Evolutionary conservation across 2,113 vertebrate species (phyloP), one percentile per base, ranked within the genome.

Genomic region (Dolichotis patagonum): DNA sequence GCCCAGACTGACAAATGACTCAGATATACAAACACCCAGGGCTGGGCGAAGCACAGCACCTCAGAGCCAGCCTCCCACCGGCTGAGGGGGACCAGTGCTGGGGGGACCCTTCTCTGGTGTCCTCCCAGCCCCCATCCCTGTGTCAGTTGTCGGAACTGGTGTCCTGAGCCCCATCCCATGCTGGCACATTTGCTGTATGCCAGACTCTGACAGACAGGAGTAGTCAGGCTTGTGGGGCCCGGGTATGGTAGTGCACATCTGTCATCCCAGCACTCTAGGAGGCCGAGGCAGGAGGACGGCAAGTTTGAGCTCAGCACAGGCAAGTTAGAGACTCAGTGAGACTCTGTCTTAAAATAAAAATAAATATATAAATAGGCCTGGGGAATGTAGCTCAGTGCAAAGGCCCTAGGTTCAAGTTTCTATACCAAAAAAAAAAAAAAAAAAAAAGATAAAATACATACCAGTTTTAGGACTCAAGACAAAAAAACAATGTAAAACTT

Each of bases 1-100:
- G 75, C 92, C 97, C 97, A 97, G 96, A 98, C 97, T 93, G 96
- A 96, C 87, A 95, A 95, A 96, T 96, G 94, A 96, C 46, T 97
- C 96, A 95, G 87, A 94, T 54, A 32, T 8, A 17, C 90, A 97
- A 91, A 97, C 97, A 94, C 89, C 89, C 43, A 0, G 63, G 78
- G 32, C 92, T 52, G 78, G 30, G 95, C 75, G 91, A 62, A n/a
- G 63, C 38, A 6, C 8, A n/a, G 35, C 80, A 63, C 89, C 86
- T 71, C 58, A 30, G 52, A 91, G 54, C n/a, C 73, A 77, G 73
- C 26, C 41, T 26, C 43, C 41, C 41, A 35, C 12, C 4, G 5
- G 24, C 5, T 19, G 58, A n/a, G 26, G 0, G 17, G 28, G 88
- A 80, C 80, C 35, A 41, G 30, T 86, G 67, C 26, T 35, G 41